A percentile compares a stretch with the other conserved stretches of the same genome.
These are phyloP conservation scores for Dinoponera quadriceps DNA, from an alignment of 1,140 invertebrate species.

Conservation along the genomic window DNA sequence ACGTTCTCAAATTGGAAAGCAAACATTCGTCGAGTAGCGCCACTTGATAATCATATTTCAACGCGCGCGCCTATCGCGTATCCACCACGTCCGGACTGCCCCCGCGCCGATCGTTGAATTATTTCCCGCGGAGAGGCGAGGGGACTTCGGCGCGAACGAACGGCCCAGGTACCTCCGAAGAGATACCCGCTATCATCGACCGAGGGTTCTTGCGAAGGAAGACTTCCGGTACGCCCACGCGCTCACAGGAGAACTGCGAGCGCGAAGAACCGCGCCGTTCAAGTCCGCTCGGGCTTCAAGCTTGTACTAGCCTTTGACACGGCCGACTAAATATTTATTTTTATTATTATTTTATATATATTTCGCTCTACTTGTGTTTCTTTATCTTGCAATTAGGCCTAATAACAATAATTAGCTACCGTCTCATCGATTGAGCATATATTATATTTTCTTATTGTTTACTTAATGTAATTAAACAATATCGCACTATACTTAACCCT, in stretches of 20 bases:
- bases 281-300: constrained; percentile 55
- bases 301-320: no score
- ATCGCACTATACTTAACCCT: no score
- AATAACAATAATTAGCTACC: no score
- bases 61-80: background rate
- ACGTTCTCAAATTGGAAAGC: constrained; percentile 12
- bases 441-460: no score
- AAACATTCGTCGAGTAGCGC: background rate
- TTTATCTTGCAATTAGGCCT: no score
- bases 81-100: background rate
- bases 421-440: no score
- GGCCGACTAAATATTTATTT: no score
- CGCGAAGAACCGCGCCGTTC: constrained; percentile 68
- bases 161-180: background rate
- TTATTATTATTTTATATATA: no score
- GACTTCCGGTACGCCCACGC: constrained; percentile 75
- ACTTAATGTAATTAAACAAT: no score
- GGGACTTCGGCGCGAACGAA: background rate
- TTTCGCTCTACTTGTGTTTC: no score
- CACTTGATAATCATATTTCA: background rate
- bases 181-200: constrained; percentile 13
- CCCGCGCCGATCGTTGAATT: constrained; percentile 1
- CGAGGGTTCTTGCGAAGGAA: constrained; percentile 40
- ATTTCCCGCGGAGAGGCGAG: constrained; percentile 12
- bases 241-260: constrained; percentile 16